These are phyloP conservation scores for Malurus elegans DNA, from an alignment of 2,113 vertebrate species.

Conservation along the genomic window DNA sequence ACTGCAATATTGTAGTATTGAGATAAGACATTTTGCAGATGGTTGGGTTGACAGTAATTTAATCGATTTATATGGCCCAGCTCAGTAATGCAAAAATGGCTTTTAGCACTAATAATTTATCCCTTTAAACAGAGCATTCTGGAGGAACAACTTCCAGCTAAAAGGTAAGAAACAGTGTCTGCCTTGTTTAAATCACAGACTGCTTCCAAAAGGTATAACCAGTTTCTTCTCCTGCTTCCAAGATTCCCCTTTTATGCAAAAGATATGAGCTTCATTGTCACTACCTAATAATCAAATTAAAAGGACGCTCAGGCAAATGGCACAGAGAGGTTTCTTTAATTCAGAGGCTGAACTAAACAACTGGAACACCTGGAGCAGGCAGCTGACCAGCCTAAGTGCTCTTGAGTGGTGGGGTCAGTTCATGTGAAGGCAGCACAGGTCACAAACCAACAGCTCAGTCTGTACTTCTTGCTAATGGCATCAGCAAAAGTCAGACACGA, in stretches of 20 bases:
- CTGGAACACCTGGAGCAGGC: neutral
- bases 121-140: neutral
- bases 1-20: neutral
- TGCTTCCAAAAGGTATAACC: neutral
- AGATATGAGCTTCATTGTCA: neutral
- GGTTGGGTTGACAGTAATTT: neutral
- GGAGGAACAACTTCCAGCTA: neutral
- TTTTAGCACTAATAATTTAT: neutral
- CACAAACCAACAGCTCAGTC: neutral
- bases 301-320: neutral
- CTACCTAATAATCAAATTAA: neutral
- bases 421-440: neutral
- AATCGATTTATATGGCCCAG: neutral
- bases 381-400: neutral
- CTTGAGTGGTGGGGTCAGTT: neutral
- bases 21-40: neutral
- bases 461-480: neutral
- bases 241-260: neutral
- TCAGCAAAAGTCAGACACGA: neutral
- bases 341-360: neutral
- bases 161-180: neutral
- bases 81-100: neutral
- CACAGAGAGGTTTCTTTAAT: neutral
- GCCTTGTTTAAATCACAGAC: neutral
- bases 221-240: neutral